Base-by-base conservation (phyloP, 2,888 invertebrate genomes). In the Plutella xylostella region DNA sequence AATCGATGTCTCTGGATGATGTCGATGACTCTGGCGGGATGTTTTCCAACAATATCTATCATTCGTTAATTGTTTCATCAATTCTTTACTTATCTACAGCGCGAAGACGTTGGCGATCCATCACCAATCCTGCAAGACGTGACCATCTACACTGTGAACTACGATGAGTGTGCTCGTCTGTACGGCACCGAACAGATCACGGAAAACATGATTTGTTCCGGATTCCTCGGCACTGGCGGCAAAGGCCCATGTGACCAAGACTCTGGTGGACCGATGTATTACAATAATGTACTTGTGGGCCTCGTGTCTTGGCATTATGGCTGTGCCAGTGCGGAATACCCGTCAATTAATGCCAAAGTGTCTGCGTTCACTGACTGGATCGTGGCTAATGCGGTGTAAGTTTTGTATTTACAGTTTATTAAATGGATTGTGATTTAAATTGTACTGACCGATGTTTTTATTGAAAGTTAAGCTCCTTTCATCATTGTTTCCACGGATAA, bases 301-400 rank as follows among this genome's bases (percentile, higher is more conserved):
- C 53, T 86, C 50, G 72, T 74, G 11, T 85, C 85, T 20, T 85
- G 84, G 76, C 84, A 84, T 52, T 72, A 58, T 51, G 63, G 71
- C 15, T 86, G 86, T 54, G 85, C 76, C 4, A 55, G 75, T 48
- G 55, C 65, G 2, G 52, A 53, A 50, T 85, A 78, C 57, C 86
- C 86, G 5, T 85, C 85, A 25, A 83, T 87, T 42, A 83, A 73
- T 54, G 71, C 76, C 9, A 73, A 85, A 37, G 78, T 87, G 49
- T 63, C 71, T 2, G 4, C 40, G 1, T 66, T 61, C 48, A 43
- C 60, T 1, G 46, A 57, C 43, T 80, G 79, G 79, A 68, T 77
- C 21, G 41, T 51, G 1, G 30, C 46, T 0, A 65, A 65, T 45
- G 56, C n/a, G n/a, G n/a, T n/a, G n/a, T n/a, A n/a, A n/a, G n/a